These are phyloP conservation scores for Enteromius argenteus DNA, from an alignment of 2,797 vertebrate species.

Conservation along the genomic window DNA sequence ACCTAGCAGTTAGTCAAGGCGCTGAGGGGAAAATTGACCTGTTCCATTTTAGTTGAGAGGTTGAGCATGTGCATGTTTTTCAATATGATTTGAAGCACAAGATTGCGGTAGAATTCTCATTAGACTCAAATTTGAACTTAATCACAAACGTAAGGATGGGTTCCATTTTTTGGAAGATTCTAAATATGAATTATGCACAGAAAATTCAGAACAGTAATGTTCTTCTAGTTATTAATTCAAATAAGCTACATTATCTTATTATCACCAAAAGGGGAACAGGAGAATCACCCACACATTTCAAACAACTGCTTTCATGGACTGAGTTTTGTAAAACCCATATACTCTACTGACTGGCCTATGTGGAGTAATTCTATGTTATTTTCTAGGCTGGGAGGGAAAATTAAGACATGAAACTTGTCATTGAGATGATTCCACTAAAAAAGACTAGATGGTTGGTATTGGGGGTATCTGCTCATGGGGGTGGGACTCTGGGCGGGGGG, in stretches of 20 bases:
- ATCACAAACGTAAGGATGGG: background rate
- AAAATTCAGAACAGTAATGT: background rate
- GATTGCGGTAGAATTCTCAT: background rate
- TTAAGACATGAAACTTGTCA: conserved; percentile 45
- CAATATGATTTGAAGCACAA: conserved; percentile 60
- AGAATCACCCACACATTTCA: background rate
- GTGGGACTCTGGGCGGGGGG: background rate
- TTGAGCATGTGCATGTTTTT: conserved; percentile 64
- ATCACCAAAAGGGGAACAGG: background rate
- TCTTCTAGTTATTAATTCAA: background rate
- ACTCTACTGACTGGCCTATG: background rate
- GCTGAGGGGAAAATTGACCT: conserved; percentile 63
- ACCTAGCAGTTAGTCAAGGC: conserved; percentile 56
- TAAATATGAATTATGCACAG: background rate
- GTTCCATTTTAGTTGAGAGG: conserved; percentile 55
- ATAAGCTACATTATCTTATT: background rate
- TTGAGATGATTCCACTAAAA: conserved; percentile 9
- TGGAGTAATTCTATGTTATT: background rate
- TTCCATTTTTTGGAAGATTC: background rate
- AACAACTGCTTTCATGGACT: background rate
- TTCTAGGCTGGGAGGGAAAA: background rate
- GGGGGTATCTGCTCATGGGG: conserved; percentile 45
- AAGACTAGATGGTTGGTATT: conserved; percentile 46
- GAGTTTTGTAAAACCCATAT: background rate
- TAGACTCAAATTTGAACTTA: background rate